Evolutionary conservation across 2,113 vertebrate genomes (phyloP).

Genomic region (Tragulus kanchil): DNA sequence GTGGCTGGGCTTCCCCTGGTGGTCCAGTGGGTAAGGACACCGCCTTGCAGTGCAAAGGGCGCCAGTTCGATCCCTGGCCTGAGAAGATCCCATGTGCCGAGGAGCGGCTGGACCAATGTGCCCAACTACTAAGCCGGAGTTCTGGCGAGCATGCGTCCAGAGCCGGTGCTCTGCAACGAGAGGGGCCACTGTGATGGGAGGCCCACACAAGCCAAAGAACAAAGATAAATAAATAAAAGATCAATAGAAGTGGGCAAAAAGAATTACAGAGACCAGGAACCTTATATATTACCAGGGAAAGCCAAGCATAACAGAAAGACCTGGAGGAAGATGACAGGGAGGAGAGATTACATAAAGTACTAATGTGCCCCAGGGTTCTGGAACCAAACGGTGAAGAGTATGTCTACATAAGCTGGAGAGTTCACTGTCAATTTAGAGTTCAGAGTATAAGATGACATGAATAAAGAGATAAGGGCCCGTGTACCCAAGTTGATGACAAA

Average conservation of each 20-base stretch:
- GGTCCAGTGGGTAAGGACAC: too few species aligned
- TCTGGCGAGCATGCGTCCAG: too few species aligned
- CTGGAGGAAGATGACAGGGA: conserved; percentile 38
- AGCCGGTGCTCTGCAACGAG: too few species aligned
- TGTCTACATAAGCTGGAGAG: conserved; percentile 66
- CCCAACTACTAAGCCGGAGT: too few species aligned
- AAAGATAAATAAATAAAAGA: too few species aligned
- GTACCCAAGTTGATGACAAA: conserved; percentile 5
- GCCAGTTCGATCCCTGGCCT: too few species aligned
- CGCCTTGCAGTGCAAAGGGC: too few species aligned
- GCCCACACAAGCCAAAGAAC: too few species aligned
- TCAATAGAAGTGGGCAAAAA: background rate
- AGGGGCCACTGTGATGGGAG: too few species aligned
- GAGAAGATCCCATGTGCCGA: too few species aligned
- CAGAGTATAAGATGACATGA: conserved; percentile 55
- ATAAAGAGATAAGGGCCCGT: conserved; percentile 58
- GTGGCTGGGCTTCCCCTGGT: too few species aligned
- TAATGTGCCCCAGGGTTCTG: conserved; percentile 45
- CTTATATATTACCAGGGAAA: conserved; percentile 64
- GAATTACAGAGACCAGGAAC: conserved; percentile 57
- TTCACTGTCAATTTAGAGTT: conserved; percentile 65
- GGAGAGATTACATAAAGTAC: conserved; percentile 60
- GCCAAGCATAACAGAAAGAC: conserved; percentile 55
- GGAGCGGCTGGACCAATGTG: too few species aligned
- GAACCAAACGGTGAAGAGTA: conserved; percentile 42